These are phyloP conservation scores for Poecilia latipinna DNA, from an alignment of 2,113 vertebrate species.

Conservation along the genomic window DNA sequence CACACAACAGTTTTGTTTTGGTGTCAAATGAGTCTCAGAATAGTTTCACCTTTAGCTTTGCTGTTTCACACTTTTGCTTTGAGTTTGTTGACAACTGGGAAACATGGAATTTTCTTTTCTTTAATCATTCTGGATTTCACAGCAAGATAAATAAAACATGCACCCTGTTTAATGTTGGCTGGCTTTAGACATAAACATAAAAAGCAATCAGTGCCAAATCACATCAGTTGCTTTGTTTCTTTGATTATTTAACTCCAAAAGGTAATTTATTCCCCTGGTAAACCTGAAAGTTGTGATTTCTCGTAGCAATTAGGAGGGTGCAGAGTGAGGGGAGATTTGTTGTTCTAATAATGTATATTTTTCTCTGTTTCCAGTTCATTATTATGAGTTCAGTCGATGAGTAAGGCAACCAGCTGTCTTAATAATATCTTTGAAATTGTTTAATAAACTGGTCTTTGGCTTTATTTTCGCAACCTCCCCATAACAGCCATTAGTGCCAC, in stretches of 20 bases:
- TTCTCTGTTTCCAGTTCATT: slow-evolving; percentile 40
- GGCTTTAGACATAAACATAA: neutral
- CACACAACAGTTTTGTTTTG: no score
- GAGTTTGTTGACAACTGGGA: neutral
- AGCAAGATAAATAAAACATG: slow-evolving; percentile 1
- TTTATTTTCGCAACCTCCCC: slow-evolving; percentile 51
- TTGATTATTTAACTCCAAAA: slow-evolving; percentile 7
- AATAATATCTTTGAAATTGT: slow-evolving; percentile 51
- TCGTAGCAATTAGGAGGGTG: slow-evolving; percentile 2
- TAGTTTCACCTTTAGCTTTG: no score
- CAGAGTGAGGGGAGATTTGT: slow-evolving; percentile 25
- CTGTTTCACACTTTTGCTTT: no score
- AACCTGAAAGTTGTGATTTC: slow-evolving; percentile 16
- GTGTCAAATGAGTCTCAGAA: no score
- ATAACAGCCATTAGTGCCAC: slow-evolving; percentile 32
- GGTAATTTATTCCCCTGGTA: neutral
- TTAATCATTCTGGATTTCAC: neutral
- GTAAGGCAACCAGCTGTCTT: slow-evolving; percentile 31
- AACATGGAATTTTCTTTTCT: neutral
- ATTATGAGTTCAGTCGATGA: slow-evolving; percentile 37
- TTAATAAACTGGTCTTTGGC: slow-evolving; percentile 46
- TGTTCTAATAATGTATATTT: slow-evolving; percentile 33
- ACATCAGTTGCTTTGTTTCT: slow-evolving; percentile 6
- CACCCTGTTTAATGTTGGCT: neutral
- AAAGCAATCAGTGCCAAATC: neutral